phyloP scores from a whole-genome alignment of 2,888 invertebrate species.

The Adineta ricciae region DNA sequence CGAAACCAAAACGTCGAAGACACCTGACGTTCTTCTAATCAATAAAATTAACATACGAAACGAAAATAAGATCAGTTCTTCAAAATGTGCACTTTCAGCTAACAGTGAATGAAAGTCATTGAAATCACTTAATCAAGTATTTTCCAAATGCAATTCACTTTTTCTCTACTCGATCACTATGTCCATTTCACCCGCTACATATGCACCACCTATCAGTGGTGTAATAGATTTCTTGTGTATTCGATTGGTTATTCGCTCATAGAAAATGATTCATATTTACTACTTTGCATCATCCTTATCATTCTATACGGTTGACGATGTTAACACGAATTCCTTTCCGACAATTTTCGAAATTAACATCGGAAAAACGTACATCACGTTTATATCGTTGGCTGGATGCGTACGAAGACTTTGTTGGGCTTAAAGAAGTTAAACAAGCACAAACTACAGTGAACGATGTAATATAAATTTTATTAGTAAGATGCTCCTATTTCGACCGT shows the following conservation, averaged over 20 bases:
- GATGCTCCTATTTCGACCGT: neutral
- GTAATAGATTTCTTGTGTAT: neutral
- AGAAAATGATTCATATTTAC: neutral
- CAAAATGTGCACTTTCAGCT: too few species aligned
- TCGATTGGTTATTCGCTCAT: neutral
- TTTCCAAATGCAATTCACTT: too few species aligned
- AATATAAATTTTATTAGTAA: neutral
- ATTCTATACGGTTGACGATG: neutral
- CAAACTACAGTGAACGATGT: slow-evolving; percentile 63
- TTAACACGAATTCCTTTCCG: neutral
- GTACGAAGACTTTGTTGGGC: slow-evolving; percentile 64
- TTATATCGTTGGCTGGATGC: slow-evolving; percentile 36
- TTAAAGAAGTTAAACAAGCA: slow-evolving; percentile 63
- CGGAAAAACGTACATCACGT: neutral
- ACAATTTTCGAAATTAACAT: neutral
- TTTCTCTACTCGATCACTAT: too few species aligned
- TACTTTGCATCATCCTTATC: too few species aligned
- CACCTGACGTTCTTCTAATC: neutral
- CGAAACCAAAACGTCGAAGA: neutral
- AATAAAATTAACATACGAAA: neutral
- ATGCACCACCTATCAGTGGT: neutral
- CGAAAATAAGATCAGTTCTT: neutral
- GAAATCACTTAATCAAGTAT: too few species aligned
- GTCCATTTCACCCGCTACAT: too few species aligned
- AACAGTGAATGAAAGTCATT: too few species aligned